Percentiles rank a stretch among this genome's conserved stretches.
These are phyloP conservation scores for Epinephelus awoara DNA, from an alignment of 2,797 vertebrate genomes.

Conservation along the genomic window DNA sequence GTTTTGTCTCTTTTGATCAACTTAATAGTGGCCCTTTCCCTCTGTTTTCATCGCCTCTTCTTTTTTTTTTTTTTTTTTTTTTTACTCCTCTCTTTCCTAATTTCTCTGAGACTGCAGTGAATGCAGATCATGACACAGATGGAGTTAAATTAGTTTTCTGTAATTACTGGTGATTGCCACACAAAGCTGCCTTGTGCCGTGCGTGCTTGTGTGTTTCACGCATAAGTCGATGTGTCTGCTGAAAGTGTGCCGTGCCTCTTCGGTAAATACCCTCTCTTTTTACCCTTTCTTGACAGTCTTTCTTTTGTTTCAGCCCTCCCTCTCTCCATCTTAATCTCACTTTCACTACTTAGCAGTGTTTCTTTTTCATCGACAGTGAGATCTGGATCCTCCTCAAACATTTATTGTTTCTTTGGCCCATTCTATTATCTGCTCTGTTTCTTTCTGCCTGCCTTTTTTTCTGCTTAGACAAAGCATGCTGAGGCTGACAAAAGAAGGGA, in stretches of 20 bases:
- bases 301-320: not conserved
- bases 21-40: constrained; percentile 40
- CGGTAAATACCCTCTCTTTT: not conserved
- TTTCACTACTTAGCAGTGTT: constrained; percentile 37
- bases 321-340: constrained; percentile 29
- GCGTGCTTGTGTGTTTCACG: not conserved
- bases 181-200: constrained; percentile 17
- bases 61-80: constrained; percentile 1
- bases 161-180: constrained; percentile 60
- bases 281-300: not conserved
- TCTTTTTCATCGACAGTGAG: constrained; percentile 33
- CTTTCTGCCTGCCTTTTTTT: constrained; percentile 14
- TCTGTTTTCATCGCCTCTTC: constrained; percentile 22
- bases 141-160: constrained; percentile 53
- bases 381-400: constrained; percentile 40
- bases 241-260: not conserved
- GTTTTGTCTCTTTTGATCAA: constrained; percentile 72
- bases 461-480: constrained; percentile 17
- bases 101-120: constrained; percentile 23
- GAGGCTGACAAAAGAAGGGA: constrained; percentile 22
- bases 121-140: constrained; percentile 57
- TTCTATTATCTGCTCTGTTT: constrained; percentile 42
- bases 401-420: constrained; percentile 33
- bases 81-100: constrained; percentile 7
- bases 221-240: not conserved